phyloP scores from a whole-genome alignment of 64 coral and sea anemone genomes.

The Hydrozoanthus tunicans region DNA sequence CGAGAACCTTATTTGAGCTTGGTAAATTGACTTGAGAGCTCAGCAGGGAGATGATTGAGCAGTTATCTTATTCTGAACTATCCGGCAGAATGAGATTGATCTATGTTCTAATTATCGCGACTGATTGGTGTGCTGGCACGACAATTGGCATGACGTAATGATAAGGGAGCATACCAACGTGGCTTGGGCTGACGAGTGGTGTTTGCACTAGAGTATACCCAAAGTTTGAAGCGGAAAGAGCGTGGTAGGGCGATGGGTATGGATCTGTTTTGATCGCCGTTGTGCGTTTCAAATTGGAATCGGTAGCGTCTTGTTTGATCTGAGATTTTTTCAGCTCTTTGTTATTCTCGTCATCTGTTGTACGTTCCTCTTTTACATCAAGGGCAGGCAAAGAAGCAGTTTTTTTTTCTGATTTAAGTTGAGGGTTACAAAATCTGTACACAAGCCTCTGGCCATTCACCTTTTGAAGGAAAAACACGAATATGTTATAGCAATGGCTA shows the following conservation, averaged over 20 bases:
- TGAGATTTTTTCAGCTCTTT: background rate
- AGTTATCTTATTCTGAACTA: background rate
- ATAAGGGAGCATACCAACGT: slow-evolving; percentile 49
- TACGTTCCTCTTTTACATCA: background rate
- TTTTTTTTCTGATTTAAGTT: slow-evolving; percentile 24
- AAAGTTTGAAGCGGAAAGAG: slow-evolving; percentile 25
- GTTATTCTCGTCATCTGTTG: background rate
- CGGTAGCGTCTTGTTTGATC: background rate
- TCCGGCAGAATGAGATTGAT: background rate
- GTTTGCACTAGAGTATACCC: slow-evolving; percentile 71
- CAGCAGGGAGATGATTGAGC: too few relatives aligned
- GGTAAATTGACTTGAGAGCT: too few relatives aligned
- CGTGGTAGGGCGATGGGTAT: slow-evolving; percentile 1
- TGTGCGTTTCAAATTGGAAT: background rate
- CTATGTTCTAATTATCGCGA: slow-evolving; percentile 38
- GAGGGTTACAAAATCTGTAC: slow-evolving; percentile 79
- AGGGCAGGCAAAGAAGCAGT: background rate
- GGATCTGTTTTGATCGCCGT: slow-evolving; percentile 20
- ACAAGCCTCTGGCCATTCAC: slow-evolving; percentile 89
- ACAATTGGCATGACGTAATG: slow-evolving; percentile 61
- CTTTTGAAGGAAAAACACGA: slow-evolving; percentile 5
- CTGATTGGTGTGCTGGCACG: slow-evolving; percentile 27
- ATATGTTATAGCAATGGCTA: background rate
- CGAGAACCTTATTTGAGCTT: too few relatives aligned
- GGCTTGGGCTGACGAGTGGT: slow-evolving; percentile 63